These are phyloP conservation scores for Montipora capricornis DNA, from an alignment of 64 coral and sea anemone genomes.

Conservation along the genomic window DNA sequence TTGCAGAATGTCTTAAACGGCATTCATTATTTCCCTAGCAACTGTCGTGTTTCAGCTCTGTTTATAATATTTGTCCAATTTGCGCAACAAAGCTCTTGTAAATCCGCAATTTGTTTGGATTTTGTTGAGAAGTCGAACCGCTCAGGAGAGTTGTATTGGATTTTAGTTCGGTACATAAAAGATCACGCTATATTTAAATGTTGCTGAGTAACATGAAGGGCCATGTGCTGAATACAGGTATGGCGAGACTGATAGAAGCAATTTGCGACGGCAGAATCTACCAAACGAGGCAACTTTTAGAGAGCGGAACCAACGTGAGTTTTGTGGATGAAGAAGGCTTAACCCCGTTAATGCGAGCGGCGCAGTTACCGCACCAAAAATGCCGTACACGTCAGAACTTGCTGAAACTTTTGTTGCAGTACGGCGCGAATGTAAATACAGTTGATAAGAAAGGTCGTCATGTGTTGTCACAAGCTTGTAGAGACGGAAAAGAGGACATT, in stretches of 20 bases:
- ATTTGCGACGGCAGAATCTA: conserved; percentile 87
- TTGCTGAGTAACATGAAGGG: conserved; percentile 50
- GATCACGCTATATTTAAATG: not conserved
- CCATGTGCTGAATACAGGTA: not conserved
- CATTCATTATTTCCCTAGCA: conserved; percentile 35
- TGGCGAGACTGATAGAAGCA: conserved; percentile 76
- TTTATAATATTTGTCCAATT: not conserved
- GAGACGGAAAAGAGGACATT: conserved; percentile 76
- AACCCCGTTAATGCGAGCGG: conserved; percentile 83
- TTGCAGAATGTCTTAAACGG: conserved; percentile 13
- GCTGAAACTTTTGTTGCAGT: conserved; percentile 83
- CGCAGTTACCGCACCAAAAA: conserved; percentile 71
- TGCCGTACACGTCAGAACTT: conserved; percentile 79
- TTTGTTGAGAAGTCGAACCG: not conserved
- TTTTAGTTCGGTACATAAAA: not conserved
- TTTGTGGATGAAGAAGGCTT: conserved; percentile 86
- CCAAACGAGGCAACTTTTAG: conserved; percentile 86
- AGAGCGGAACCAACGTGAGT: conserved; percentile 45
- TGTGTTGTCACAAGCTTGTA: conserved; percentile 78
- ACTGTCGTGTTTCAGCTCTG: conserved; percentile 7
- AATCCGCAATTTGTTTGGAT: not conserved
- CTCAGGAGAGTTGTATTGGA: not conserved
- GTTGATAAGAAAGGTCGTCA: conserved; percentile 77
- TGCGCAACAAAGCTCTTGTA: not conserved
- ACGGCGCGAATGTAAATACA: conserved; percentile 88